Evolutionary conservation across 2,113 vertebrate genomes (phyloP).

Genomic region (Thryonomys swinderianus): DNA sequence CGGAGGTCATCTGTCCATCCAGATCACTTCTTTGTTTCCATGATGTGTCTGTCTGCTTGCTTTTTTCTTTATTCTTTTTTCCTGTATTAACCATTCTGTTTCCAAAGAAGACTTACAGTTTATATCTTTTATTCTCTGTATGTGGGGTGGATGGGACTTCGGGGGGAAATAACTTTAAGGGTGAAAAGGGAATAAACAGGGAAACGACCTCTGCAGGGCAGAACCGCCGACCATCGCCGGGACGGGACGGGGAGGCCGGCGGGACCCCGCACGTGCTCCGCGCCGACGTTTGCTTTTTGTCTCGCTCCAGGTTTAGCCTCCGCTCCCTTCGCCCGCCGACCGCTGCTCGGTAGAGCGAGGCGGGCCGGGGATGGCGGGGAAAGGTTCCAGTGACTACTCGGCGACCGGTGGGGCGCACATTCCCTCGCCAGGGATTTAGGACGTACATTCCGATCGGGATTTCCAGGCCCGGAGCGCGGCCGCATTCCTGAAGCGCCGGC

Average conservation of each 20-base stretch:
- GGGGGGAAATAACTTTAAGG: background rate
- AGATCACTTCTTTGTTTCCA: background rate
- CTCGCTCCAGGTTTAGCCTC: background rate
- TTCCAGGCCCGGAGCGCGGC: constrained; percentile 66
- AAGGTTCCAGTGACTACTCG: background rate
- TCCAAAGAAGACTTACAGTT: background rate
- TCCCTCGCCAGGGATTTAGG: constrained; percentile 59
- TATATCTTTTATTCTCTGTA: constrained; percentile 5
- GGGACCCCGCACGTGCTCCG: background rate
- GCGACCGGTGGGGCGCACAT: constrained; percentile 20
- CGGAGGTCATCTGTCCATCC: constrained; percentile 27
- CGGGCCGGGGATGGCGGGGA: background rate
- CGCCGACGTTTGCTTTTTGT: too few species aligned
- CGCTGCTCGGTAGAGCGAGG: background rate
- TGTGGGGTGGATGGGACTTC: background rate
- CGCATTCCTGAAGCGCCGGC: constrained; percentile 61
- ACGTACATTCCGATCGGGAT: constrained; percentile 76
- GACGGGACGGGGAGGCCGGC: background rate
- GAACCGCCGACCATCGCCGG: background rate
- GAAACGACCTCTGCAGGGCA: background rate
- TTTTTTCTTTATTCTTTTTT: background rate
- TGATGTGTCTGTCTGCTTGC: background rate
- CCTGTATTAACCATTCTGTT: background rate
- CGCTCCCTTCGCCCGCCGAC: constrained; percentile 44
- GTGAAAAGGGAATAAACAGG: background rate